These are phyloP conservation scores for Neostethus bicornis DNA, from an alignment of 2,797 vertebrate species.

Conservation along the genomic window DNA sequence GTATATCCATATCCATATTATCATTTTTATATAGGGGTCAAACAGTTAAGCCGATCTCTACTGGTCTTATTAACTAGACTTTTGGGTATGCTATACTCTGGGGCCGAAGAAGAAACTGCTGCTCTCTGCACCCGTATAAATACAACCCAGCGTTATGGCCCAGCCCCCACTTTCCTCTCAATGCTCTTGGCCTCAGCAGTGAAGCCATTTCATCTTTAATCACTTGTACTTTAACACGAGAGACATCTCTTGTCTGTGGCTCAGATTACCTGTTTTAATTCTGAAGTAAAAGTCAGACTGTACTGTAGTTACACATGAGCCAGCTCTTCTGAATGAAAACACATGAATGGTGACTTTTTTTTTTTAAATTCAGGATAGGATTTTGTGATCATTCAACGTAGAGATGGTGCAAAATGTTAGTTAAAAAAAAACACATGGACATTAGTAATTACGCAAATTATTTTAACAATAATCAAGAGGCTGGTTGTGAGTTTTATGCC, in stretches of 20 bases:
- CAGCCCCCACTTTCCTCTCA: constrained; percentile 3
- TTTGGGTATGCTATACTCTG: constrained; percentile 34
- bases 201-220: constrained; percentile 72
- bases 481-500: constrained; percentile 68
- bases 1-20: constrained; percentile 37
- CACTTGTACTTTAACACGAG: constrained; percentile 45
- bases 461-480: constrained; percentile 32
- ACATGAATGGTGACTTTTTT: constrained; percentile 20
- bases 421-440: too few relatives aligned
- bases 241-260: constrained; percentile 48
- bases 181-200: constrained; percentile 31
- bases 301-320: constrained; percentile 25
- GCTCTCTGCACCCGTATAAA: constrained; percentile 42
- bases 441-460: constrained; percentile 48
- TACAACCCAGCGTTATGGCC: constrained; percentile 28
- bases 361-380: constrained; percentile 24
- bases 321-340: constrained; percentile 20
- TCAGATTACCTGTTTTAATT: constrained; percentile 66
- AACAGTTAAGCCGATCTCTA: constrained; percentile 29
- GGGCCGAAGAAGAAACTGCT: constrained; percentile 29
- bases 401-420: too few relatives aligned
- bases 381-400: too few relatives aligned
- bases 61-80: constrained; percentile 50
- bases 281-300: constrained; percentile 13
- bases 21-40: constrained; percentile 29